phyloP scores from a whole-genome alignment of 2,113 vertebrate species.

The Poeciliopsis prolifica region DNA sequence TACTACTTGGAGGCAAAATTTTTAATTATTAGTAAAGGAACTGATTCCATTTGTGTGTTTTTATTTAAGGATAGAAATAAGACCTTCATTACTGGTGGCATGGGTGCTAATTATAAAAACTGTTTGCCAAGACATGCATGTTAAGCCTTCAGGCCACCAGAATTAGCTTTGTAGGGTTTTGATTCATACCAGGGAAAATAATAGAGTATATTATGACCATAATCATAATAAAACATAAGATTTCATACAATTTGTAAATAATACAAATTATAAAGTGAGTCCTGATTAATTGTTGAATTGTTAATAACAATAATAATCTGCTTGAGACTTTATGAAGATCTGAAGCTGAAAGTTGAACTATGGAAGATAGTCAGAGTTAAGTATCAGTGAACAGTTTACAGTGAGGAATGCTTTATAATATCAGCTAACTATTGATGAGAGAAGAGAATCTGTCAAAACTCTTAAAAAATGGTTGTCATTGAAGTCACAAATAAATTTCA shows the following conservation, averaged over 20 bases:
- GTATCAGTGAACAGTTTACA: not conserved
- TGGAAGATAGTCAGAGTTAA: not conserved
- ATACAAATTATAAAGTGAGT: not conserved
- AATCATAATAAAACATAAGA: constrained; percentile 19
- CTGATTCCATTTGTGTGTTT: too few species aligned
- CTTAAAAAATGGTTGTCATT: constrained; percentile 36
- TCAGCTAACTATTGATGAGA: not conserved
- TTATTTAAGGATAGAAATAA: not conserved
- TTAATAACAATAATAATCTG: constrained; percentile 27
- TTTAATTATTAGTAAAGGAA: too few species aligned
- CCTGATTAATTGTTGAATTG: not conserved
- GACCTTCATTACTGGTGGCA: constrained; percentile 25
- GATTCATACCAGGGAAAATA: constrained; percentile 1
- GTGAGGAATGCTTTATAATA: not conserved
- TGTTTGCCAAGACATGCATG: constrained; percentile 13
- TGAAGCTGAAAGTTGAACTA: constrained; percentile 10
- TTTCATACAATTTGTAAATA: not conserved
- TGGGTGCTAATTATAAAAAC: constrained; percentile 24
- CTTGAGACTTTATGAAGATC: constrained; percentile 34
- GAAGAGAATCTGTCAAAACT: constrained; percentile 24
- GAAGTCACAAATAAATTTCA: constrained; percentile 31
- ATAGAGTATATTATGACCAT: not conserved
- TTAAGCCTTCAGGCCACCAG: not conserved
- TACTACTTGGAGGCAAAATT: too few species aligned
- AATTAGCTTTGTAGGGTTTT: constrained; percentile 8